These are phyloP conservation scores for Acanthopagrus latus DNA, from an alignment of 2,797 vertebrate genomes.

Conservation along the genomic window DNA sequence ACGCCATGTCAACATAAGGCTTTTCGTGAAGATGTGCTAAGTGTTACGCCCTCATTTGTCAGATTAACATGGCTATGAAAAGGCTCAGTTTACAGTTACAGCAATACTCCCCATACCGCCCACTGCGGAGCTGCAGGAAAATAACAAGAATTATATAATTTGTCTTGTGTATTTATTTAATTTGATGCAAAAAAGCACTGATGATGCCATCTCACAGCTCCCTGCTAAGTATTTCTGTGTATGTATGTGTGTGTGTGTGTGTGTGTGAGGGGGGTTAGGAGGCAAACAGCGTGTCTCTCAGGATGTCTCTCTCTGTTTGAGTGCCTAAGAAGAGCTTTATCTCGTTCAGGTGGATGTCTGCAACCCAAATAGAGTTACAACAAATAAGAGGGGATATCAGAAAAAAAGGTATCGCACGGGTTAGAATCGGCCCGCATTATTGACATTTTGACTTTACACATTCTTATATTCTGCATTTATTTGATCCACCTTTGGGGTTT, in stretches of 20 bases:
- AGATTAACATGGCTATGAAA: slow-evolving; percentile 20
- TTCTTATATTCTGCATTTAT: slow-evolving; percentile 17
- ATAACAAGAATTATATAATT: slow-evolving; percentile 33
- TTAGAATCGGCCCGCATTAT: not conserved
- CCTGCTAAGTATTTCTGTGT: slow-evolving; percentile 6
- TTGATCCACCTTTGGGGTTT: slow-evolving; percentile 14
- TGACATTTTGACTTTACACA: slow-evolving; percentile 26
- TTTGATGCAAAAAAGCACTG: slow-evolving; percentile 36
- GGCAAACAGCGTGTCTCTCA: slow-evolving; percentile 33
- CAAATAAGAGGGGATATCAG: slow-evolving; percentile 34
- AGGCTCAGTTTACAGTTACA: slow-evolving; percentile 6
- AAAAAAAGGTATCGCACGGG: slow-evolving; percentile 6
- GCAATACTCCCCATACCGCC: not conserved
- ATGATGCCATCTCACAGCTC: slow-evolving; percentile 21
- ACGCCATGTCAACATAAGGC: not conserved
- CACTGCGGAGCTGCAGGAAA: slow-evolving; percentile 6
- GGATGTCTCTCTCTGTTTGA: slow-evolving; percentile 40
- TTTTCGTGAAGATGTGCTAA: not conserved
- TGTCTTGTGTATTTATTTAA: slow-evolving; percentile 27
- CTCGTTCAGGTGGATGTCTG: slow-evolving; percentile 47
- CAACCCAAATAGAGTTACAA: slow-evolving; percentile 42
- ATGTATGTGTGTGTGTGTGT: not conserved
- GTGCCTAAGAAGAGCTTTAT: slow-evolving; percentile 45
- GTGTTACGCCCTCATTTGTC: slow-evolving; percentile 3
- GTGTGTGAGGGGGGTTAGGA: not conserved